Evolutionary conservation across 2,888 invertebrate genomes (phyloP).

Genomic region (Tubulanus polymorphus): DNA sequence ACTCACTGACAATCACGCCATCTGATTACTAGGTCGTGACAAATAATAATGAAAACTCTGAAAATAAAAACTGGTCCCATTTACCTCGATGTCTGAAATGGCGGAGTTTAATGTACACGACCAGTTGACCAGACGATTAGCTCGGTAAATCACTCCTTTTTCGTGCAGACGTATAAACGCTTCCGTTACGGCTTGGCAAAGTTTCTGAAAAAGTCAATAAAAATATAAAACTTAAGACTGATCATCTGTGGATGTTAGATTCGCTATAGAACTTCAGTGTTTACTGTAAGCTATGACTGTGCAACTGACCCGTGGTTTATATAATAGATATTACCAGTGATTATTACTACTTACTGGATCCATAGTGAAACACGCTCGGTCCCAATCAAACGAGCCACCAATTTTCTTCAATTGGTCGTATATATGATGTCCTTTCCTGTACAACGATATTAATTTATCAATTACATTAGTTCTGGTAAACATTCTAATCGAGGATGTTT

Average conservation of each 20-base stretch:
- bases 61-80: too few species aligned
- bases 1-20: too few species aligned
- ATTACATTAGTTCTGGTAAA: neutral
- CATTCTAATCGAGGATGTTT: neutral
- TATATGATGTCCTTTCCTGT: conserved; percentile 67
- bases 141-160: conserved; percentile 83
- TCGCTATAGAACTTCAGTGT: too few species aligned
- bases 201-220: conserved; percentile 52
- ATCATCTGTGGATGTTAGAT: too few species aligned
- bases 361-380: conserved; percentile 92
- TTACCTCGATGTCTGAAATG: conserved; percentile 95
- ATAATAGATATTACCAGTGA: too few species aligned
- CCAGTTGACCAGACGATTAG: conserved; percentile 96
- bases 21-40: too few species aligned
- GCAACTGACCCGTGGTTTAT: too few species aligned
- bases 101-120: conserved; percentile 94
- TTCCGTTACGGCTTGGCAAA: conserved; percentile 73
- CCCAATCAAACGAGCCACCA: conserved; percentile 94
- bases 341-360: conserved; percentile 65
- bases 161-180: conserved; percentile 91
- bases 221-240: neutral
- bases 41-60: too few species aligned
- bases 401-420: conserved; percentile 81
- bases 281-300: too few species aligned
- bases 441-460: conserved; percentile 22